These are phyloP conservation scores for Lophotis ruficrista DNA, from an alignment of 2,113 vertebrate species.

Conservation along the genomic window DNA sequence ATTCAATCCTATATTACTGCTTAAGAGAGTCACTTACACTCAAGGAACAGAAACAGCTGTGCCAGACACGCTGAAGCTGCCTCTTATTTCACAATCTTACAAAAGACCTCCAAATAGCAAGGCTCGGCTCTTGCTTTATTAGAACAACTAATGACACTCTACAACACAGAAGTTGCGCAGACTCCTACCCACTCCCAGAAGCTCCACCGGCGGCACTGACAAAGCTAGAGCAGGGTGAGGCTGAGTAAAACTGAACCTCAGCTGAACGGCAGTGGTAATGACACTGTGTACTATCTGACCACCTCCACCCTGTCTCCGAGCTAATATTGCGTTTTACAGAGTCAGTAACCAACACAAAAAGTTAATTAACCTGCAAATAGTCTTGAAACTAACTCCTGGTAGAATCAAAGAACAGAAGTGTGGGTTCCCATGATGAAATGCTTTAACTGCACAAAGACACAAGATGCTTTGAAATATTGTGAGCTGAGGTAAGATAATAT, in stretches of 20 bases:
- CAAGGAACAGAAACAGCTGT: neutral
- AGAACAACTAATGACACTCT: neutral
- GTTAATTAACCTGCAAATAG: constrained; percentile 1
- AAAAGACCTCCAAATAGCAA: neutral
- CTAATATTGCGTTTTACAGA: neutral
- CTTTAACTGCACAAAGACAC: neutral
- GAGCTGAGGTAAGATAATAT: neutral
- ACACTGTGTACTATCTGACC: neutral
- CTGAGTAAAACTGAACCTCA: neutral
- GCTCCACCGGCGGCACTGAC: neutral
- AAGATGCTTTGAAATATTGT: neutral
- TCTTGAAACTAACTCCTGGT: neutral
- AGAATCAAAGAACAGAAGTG: neutral
- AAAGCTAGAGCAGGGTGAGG: neutral
- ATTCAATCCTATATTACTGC: neutral
- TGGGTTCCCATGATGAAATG: neutral
- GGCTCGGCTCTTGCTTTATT: neutral
- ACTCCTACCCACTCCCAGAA: neutral
- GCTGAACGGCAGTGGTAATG: neutral
- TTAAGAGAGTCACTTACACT: neutral
- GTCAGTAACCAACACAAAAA: neutral
- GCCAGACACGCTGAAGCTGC: neutral
- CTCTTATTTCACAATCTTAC: neutral
- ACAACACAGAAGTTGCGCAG: neutral
- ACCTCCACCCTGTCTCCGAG: neutral